Conservation (phyloP, 2,888 invertebrate species). For the Protonemura montana region DNA sequence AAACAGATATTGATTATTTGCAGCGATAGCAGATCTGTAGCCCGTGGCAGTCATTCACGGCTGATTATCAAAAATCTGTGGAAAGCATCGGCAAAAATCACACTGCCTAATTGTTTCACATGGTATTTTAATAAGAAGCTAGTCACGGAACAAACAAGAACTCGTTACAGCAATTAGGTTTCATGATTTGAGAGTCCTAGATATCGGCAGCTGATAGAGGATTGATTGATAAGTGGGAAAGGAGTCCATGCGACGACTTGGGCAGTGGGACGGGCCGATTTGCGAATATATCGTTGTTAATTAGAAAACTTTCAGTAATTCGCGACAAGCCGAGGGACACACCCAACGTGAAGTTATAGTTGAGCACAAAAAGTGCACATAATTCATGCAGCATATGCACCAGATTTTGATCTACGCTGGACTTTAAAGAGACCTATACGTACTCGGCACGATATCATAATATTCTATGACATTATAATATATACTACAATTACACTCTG, state of each 20-base stretch:
- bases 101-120: not conserved
- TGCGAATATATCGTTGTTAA: not conserved
- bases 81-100: slow-evolving; percentile 18
- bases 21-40: slow-evolving; percentile 1
- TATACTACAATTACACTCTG: not conserved
- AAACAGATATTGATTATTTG: slow-evolving; percentile 34
- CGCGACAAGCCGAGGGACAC: not conserved
- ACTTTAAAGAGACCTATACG: not conserved
- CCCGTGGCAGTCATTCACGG: slow-evolving; percentile 9
- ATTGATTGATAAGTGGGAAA: not conserved
- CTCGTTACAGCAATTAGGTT: not conserved
- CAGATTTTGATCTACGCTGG: not conserved
- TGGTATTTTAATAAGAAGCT: not conserved
- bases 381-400: not conserved
- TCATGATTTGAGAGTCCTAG: slow-evolving; percentile 4
- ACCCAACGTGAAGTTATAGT: not conserved
- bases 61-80: slow-evolving; percentile 1
- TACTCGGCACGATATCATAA: not conserved
- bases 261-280: too few relatives aligned
- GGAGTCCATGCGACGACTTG: not conserved
- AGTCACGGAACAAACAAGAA: not conserved
- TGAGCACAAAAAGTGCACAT: not conserved
- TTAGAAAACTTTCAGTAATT: not conserved
- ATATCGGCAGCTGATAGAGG: not conserved
- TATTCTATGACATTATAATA: slow-evolving; percentile 8